phyloP scores from a whole-genome alignment of 1,140 invertebrate species.

The Lethrus apterus region DNA sequence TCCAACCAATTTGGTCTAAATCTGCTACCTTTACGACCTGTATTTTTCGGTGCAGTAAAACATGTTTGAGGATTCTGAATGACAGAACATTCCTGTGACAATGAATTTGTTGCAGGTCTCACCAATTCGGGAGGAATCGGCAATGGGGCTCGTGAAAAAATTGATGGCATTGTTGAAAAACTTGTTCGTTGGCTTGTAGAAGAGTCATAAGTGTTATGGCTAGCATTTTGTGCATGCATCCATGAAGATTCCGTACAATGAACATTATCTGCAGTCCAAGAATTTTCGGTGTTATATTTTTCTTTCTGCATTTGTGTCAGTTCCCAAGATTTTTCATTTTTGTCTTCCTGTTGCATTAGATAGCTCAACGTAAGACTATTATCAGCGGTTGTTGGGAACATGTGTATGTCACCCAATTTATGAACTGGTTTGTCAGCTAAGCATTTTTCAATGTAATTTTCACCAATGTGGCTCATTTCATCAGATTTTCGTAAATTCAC shows the following conservation, averaged over 20 bases:
- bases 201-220: background rate
- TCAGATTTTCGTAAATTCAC: constrained; percentile 7
- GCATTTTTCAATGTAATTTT: background rate
- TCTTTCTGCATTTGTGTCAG: too few relatives aligned
- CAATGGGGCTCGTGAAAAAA: constrained; percentile 25
- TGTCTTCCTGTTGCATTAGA: background rate
- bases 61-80: constrained; percentile 35
- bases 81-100: constrained; percentile 43
- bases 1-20: constrained; percentile 59
- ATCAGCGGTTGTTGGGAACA: constrained; percentile 6
- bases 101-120: constrained; percentile 14
- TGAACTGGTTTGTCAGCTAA: background rate
- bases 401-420: background rate
- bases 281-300: background rate
- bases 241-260: too few relatives aligned
- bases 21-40: constrained; percentile 49
- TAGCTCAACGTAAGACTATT: background rate
- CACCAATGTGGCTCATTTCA: background rate
- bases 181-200: background rate
- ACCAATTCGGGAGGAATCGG: constrained; percentile 28
- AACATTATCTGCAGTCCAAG: background rate
- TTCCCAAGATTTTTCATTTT: constrained; percentile 2
- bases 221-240: too few relatives aligned
- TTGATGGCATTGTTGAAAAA: constrained; percentile 19
- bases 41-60: constrained; percentile 15